phyloP scores from a whole-genome alignment of 2,888 invertebrate species.

The Diploptera punctata region DNA sequence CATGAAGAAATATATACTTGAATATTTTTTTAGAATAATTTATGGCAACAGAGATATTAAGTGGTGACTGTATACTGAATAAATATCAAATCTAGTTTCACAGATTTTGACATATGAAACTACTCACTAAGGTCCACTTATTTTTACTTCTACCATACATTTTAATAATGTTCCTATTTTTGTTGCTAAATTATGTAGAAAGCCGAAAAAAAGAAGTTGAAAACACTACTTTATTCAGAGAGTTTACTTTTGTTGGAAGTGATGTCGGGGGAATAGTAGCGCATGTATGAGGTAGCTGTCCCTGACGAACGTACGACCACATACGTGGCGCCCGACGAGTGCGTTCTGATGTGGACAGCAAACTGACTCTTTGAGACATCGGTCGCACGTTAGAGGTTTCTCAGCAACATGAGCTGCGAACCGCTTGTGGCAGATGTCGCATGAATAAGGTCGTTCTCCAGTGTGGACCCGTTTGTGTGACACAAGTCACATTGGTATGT shows the following conservation, averaged over 20 bases:
- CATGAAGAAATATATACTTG: too few species aligned
- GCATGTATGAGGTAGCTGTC: constrained; percentile 73
- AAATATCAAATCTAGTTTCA: too few species aligned
- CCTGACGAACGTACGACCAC: constrained; percentile 75
- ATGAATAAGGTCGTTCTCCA: constrained; percentile 78
- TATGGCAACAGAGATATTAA: too few species aligned
- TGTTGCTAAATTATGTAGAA: too few species aligned
- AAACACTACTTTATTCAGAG: too few species aligned
- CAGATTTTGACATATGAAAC: too few species aligned
- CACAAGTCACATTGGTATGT: constrained; percentile 75
- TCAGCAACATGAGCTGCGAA: constrained; percentile 82
- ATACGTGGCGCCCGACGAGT: constrained; percentile 71
- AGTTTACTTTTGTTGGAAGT: not conserved
- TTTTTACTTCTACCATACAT: too few species aligned
- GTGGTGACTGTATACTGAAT: too few species aligned
- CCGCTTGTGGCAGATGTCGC: constrained; percentile 80
- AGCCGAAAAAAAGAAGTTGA: too few species aligned
- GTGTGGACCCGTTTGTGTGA: constrained; percentile 81
- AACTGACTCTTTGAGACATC: constrained; percentile 78
- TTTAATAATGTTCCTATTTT: too few species aligned
- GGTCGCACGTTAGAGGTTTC: constrained; percentile 74
- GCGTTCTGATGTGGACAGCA: constrained; percentile 77
- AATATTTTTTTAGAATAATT: too few species aligned
- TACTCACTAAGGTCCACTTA: too few species aligned
- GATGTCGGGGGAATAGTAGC: constrained; percentile 17